Evolutionary conservation across 2,888 invertebrate species (phyloP).

Genomic region (Periphyllus acericola): DNA sequence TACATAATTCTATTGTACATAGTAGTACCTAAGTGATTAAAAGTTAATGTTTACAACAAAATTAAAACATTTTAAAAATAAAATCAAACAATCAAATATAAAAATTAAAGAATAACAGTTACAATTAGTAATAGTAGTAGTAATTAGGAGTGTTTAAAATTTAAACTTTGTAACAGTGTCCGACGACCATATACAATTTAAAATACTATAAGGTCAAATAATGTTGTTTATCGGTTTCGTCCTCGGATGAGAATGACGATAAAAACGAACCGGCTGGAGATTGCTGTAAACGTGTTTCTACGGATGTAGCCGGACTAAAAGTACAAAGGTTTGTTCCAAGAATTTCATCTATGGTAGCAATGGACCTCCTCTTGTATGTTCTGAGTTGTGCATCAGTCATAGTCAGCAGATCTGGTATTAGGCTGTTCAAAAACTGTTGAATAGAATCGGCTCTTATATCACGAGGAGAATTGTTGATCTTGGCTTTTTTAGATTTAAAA

Average conservation of each 20-base stretch:
- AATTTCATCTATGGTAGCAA: constrained; percentile 10
- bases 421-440: constrained; percentile 20
- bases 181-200: too few relatives aligned
- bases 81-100: constrained; percentile 2
- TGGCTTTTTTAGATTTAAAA: constrained; percentile 4
- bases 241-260: constrained; percentile 7
- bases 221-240: constrained; percentile 14
- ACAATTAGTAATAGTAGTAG: too few relatives aligned
- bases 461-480: constrained; percentile 1
- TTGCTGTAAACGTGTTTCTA: constrained; percentile 3
- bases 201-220: neutral
- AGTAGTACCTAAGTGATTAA: constrained; percentile 9
- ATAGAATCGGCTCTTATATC: neutral
- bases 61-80: too few relatives aligned
- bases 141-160: constrained; percentile 6
- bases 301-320: constrained; percentile 10
- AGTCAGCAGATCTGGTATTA: constrained; percentile 21
- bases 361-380: constrained; percentile 1
- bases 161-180: constrained; percentile 6
- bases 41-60: neutral
- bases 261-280: neutral
- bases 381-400: constrained; percentile 25
- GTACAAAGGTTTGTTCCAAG: neutral
- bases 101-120: neutral
- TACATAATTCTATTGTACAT: neutral